Conservation (phyloP, 2,797 vertebrate species). For the Gila robusta region DNA sequence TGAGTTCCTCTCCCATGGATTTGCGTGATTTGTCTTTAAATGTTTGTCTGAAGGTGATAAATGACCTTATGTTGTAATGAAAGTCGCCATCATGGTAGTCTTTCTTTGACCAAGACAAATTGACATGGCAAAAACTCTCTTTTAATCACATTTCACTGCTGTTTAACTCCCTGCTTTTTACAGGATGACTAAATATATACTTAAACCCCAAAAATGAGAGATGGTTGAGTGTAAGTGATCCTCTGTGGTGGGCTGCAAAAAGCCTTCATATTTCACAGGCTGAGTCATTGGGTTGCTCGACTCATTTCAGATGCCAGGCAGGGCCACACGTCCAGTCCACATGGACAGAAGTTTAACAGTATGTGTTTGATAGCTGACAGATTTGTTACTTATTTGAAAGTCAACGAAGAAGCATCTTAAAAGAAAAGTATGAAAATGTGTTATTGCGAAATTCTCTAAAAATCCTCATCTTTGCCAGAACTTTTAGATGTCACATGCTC, state of each 20-base stretch:
- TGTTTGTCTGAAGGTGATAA: constrained; percentile 12
- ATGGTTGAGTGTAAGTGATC: constrained; percentile 42
- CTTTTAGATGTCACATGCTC: background rate
- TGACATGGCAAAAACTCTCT: constrained; percentile 2
- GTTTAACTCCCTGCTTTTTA: constrained; percentile 7
- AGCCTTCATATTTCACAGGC: constrained; percentile 41
- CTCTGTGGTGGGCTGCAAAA: constrained; percentile 49
- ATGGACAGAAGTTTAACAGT: background rate
- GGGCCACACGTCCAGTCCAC: background rate
- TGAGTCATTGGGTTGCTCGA: constrained; percentile 50
- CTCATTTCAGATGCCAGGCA: constrained; percentile 15
- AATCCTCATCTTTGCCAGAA: background rate
- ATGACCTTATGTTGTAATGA: background rate
- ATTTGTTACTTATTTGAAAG: background rate
- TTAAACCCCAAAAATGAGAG: constrained; percentile 22
- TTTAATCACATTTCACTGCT: constrained; percentile 30
- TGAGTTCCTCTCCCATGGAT: background rate
- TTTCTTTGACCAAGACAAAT: background rate
- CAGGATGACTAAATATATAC: constrained; percentile 38
- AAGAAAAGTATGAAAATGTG: background rate
- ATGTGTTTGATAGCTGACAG: constrained; percentile 16
- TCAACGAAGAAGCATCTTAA: background rate
- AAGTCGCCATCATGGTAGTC: background rate
- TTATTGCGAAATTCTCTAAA: background rate
- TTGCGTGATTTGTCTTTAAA: background rate